These are phyloP conservation scores for Lonchura striata DNA, from an alignment of 2,113 vertebrate genomes.

Conservation along the genomic window DNA sequence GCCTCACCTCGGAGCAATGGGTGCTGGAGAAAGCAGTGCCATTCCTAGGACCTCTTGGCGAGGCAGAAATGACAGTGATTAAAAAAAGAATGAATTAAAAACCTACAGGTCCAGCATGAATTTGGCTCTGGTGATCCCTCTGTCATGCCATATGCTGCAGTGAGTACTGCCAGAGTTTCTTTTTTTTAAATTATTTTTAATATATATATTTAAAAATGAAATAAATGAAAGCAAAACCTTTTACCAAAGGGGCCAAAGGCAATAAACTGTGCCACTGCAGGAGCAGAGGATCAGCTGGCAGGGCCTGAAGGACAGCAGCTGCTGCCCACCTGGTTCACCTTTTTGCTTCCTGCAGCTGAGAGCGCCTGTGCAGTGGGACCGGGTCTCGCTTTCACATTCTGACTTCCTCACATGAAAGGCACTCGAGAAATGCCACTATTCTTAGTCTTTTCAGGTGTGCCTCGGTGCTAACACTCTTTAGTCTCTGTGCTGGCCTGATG, in stretches of 20 bases:
- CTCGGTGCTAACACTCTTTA: background rate
- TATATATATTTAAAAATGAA: background rate
- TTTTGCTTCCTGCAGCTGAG: background rate
- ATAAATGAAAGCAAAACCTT: background rate
- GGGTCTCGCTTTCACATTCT: background rate
- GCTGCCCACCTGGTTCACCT: background rate
- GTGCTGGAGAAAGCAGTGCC: background rate
- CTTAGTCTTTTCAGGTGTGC: background rate
- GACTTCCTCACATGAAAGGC: conserved; percentile 27
- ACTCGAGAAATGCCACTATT: background rate
- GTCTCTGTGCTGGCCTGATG: background rate
- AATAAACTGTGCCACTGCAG: background rate
- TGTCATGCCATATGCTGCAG: background rate
- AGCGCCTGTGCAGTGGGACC: accelerated
- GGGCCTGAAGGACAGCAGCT: background rate
- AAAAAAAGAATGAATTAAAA: background rate
- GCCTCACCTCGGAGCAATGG: background rate
- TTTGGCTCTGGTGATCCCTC: background rate
- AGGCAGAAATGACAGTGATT: background rate
- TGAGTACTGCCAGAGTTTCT: background rate
- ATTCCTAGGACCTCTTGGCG: background rate
- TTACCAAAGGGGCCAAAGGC: background rate
- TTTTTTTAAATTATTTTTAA: background rate
- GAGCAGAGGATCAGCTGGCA: background rate
- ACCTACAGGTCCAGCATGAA: background rate